Base-by-base conservation (phyloP, 2,888 invertebrate genomes). In the Euproctis similis region DNA sequence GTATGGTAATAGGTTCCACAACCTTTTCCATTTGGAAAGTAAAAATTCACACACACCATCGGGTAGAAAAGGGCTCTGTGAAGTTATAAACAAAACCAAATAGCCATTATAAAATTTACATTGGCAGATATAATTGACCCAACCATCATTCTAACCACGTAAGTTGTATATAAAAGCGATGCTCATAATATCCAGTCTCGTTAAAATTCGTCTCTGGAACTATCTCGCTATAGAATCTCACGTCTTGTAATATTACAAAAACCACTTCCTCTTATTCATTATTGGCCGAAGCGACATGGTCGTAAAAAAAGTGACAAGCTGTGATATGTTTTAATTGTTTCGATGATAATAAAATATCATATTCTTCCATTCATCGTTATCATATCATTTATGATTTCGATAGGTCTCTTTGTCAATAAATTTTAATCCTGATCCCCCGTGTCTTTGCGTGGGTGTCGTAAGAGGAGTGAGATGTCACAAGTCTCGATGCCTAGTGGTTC, bases 181-280 rank as follows among this genome's bases (percentile, higher is more conserved):
- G 26, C 36, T 35, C 23, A 26, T 27, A 30, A 21, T n/a, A n/a
- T n/a, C 32, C 38, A 42, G 39, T 31, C 49, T 50, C 39, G 54
- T 63, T 59, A 49, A 39, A 51, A 63, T 58, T 54, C 58, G 51
- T 57, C 58, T 50, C 53, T 37, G 28, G n/a, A 38, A 26, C 43
- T 52, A 57, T 55, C 54, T 46, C 35, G 30, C 31, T 31, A 17
- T 36, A 29, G 46, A 48, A 55, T 61, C 53, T 58, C 58, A 57
- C 55, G 54, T 59, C 35, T 47, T 40, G n/a, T n/a, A n/a, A 38
- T 27, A 28, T 39, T 43, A 57, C 48, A 52, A 53, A 57, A 61
- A 53, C 51, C 47, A 65, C 61, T 65, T 65, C 63, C 62, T 63
- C 46, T 46, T 55, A 57, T 60, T 59, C 54, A 52, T 47, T 26